Percentiles rank a stretch among this genome's conserved stretches.
phyloP scores from a whole-genome alignment of 2,113 vertebrate species.

The Hiodon tergisus region DNA sequence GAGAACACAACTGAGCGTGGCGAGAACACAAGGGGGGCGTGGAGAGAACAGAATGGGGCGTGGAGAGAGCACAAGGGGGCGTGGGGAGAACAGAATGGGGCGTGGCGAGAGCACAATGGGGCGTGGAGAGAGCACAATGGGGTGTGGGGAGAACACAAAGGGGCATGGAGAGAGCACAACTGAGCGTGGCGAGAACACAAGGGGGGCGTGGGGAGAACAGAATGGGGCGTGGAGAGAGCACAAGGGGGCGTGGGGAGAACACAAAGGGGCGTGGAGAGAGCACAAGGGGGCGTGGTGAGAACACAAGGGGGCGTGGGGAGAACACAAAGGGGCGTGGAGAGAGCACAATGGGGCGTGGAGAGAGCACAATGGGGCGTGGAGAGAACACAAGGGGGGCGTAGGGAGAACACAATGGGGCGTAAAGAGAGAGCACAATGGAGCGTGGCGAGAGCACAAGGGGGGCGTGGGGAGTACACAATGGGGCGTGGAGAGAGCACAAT shows the following conservation, averaged over 20 bases:
- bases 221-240: neutral
- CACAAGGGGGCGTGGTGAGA: slow-evolving; percentile 24
- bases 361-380: no score
- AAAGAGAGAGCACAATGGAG: neutral
- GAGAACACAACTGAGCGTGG: neutral
- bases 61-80: no score
- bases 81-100: no score
- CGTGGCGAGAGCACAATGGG: neutral
- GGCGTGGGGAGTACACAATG: no score
- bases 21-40: neutral
- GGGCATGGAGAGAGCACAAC: slow-evolving; percentile 24
- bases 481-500: neutral
- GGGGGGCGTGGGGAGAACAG: neutral
- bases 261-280: slow-evolving; percentile 35
- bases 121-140: neutral
- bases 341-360: no score
- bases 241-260: neutral
- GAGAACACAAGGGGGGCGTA: no score
- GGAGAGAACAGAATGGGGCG: neutral
- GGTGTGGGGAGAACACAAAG: neutral
- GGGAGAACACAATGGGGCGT: no score
- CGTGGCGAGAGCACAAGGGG: neutral
- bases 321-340: no score
- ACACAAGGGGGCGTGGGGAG: slow-evolving; percentile 17
- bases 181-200: neutral